Conservation (phyloP, 2,797 vertebrate genomes). For the Hydrolagus colliei region DNA sequence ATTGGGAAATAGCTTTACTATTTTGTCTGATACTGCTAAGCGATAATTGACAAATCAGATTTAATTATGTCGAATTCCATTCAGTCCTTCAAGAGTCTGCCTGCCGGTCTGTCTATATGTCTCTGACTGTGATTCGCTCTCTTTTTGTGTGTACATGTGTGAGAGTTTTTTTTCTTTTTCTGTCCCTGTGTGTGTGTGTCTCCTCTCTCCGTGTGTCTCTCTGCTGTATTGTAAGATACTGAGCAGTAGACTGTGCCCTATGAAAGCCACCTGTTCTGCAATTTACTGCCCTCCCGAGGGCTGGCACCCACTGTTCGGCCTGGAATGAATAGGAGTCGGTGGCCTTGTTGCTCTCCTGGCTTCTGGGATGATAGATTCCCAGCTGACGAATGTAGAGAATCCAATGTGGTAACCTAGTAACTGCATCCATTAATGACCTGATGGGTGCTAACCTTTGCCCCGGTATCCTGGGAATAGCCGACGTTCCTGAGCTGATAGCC, state of each 20-base stretch:
- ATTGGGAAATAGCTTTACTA: too few species aligned
- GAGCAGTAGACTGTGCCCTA: background rate
- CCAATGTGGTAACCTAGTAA: conserved; percentile 26
- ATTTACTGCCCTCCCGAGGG: background rate
- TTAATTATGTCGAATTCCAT: too few species aligned
- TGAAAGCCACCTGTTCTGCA: conserved; percentile 20
- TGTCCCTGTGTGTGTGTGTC: too few species aligned
- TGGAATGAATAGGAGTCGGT: background rate
- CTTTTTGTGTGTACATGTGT: background rate
- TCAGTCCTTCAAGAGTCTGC: too few species aligned
- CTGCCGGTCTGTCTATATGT: background rate
- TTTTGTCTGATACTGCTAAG: too few species aligned
- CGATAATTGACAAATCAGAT: too few species aligned
- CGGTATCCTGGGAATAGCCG: conserved; percentile 23
- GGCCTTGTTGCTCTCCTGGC: conserved; percentile 22
- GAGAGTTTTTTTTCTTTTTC: background rate
- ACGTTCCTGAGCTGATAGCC: conserved; percentile 3
- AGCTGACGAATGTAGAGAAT: conserved; percentile 21
- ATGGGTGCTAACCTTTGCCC: conserved; percentile 24
- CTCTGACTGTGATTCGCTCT: background rate
- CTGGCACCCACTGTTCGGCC: background rate
- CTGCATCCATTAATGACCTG: conserved; percentile 29
- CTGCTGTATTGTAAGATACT: too few species aligned
- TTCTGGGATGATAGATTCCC: conserved; percentile 30
- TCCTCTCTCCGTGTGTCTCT: too few species aligned